Percentiles rank a stretch among this genome's conserved stretches.
These are phyloP conservation scores for Littorina saxatilis DNA, from an alignment of 1,140 invertebrate species.

Conservation along the genomic window DNA sequence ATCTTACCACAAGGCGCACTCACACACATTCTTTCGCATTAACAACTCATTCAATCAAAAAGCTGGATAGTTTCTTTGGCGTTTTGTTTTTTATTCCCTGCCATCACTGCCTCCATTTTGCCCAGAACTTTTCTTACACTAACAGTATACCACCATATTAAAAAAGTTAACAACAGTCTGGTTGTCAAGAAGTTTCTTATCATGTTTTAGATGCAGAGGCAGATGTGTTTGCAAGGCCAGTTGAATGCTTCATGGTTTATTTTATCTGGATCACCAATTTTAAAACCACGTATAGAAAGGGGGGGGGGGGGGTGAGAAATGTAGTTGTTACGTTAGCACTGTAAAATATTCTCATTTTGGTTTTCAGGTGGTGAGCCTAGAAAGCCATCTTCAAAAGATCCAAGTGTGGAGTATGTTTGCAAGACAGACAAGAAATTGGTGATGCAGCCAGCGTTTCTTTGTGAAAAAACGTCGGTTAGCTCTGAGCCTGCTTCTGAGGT, in stretches of 20 bases:
- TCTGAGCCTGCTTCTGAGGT: not conserved
- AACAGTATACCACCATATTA: not conserved
- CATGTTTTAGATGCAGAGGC: no score
- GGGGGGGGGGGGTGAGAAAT: no score
- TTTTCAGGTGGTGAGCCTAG: not conserved
- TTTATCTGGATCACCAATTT: no score
- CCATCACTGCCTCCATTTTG: not conserved
- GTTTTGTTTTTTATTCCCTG: not conserved
- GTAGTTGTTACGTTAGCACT: no score
- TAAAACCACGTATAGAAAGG: no score
- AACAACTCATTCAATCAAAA: not conserved
- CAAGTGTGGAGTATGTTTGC: not conserved
- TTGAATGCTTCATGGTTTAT: no score
- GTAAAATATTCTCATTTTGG: not conserved
- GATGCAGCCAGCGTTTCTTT: constrained; percentile 26
- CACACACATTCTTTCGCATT: no score
- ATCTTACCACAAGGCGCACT: no score
- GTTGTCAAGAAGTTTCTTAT: no score
- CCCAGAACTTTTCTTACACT: not conserved
- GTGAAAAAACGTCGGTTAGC: constrained; percentile 4
- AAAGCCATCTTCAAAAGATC: not conserved
- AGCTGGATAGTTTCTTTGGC: not conserved
- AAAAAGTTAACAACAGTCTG: no score
- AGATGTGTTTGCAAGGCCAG: no score
- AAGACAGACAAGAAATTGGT: constrained; percentile 32